Percentiles rank a stretch among this genome's conserved stretches.
Evolutionary conservation across 2,113 vertebrate genomes (phyloP).

Genomic region (Tachysurus fulvidraco): DNA sequence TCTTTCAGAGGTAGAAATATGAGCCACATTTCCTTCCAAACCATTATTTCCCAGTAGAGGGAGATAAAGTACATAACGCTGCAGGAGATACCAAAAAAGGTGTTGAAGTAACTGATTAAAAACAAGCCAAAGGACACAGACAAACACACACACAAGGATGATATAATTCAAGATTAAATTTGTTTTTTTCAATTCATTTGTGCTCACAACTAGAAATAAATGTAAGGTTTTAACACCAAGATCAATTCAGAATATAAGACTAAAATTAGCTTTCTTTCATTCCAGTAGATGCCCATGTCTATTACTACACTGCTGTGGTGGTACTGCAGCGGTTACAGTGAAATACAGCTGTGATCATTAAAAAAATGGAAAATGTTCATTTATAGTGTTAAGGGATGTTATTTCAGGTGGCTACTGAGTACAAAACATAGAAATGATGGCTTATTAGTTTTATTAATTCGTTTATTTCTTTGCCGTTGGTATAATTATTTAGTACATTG

Average conservation of each 20-base stretch:
- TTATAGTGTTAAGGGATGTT: background rate
- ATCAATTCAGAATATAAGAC: background rate
- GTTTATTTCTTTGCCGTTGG: background rate
- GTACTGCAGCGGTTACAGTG: background rate
- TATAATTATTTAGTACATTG: background rate
- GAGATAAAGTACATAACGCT: constrained; percentile 23
- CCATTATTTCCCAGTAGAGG: constrained; percentile 26
- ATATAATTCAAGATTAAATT: no score
- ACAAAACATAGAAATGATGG: background rate
- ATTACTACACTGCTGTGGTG: background rate
- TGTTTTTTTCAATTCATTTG: background rate
- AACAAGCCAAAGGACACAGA: background rate
- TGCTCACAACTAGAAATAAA: background rate
- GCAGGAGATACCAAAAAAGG: background rate
- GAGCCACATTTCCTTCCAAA: background rate
- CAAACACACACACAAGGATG: background rate
- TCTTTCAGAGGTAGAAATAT: background rate
- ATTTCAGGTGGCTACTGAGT: background rate
- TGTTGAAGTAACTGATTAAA: background rate
- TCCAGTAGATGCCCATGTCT: background rate
- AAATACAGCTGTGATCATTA: background rate
- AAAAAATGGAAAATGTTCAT: background rate
- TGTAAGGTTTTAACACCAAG: background rate
- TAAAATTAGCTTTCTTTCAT: background rate
- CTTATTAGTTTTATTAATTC: no score